Conservation (phyloP, 2,888 invertebrate genomes). For the Linyphia triangularis region DNA sequence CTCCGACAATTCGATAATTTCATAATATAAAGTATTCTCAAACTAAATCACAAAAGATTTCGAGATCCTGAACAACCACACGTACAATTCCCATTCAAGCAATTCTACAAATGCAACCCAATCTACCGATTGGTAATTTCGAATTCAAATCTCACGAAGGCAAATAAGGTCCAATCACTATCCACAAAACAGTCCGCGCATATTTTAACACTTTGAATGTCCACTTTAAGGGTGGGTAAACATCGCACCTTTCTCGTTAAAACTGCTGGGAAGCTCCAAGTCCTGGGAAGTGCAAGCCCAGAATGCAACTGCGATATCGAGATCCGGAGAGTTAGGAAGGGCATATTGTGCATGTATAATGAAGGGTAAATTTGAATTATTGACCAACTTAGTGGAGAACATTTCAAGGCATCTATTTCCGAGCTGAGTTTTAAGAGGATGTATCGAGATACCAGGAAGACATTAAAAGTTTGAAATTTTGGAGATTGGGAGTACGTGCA, state of each 20-base stretch:
- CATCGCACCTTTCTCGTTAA: conserved; percentile 19
- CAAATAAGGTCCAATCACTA: conserved; percentile 1
- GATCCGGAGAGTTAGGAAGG: neutral
- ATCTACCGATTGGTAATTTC: neutral
- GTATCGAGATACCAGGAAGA: neutral
- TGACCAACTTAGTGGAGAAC: neutral
- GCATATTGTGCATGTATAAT: conserved; percentile 1
- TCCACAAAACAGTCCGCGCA: neutral
- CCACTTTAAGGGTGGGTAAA: neutral
- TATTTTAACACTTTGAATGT: conserved; percentile 6
- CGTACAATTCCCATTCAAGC: neutral
- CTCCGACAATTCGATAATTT: too few relatives aligned
- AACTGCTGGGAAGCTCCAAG: neutral
- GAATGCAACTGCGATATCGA: neutral
- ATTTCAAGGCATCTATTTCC: neutral
- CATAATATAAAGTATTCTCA: too few relatives aligned
- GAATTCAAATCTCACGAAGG: neutral
- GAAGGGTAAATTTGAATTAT: conserved; percentile 22
- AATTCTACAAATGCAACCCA: neutral
- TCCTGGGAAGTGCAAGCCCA: conserved; percentile 7
- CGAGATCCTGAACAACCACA: neutral
- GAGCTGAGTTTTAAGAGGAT: neutral
- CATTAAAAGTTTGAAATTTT: conserved; percentile 34
- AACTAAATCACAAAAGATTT: neutral
- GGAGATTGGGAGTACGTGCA: neutral